Conservation (phyloP, 2,888 invertebrate species). For the Oligia fasciuncula region DNA sequence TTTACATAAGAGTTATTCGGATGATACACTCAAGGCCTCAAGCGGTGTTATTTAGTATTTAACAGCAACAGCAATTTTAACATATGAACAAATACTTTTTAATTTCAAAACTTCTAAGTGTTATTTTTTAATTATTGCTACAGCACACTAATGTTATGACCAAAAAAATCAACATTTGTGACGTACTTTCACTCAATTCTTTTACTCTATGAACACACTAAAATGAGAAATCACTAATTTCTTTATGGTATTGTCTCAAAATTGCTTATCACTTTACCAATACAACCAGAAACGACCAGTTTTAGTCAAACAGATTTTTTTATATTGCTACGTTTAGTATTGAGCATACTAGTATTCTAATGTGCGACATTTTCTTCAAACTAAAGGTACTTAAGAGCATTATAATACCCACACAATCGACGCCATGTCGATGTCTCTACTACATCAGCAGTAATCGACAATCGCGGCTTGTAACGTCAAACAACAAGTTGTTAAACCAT, state of each 20-base stretch:
- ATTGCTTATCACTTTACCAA: slow-evolving; percentile 64
- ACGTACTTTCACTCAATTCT: slow-evolving; percentile 47
- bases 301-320: slow-evolving; percentile 24
- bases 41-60: slow-evolving; percentile 66
- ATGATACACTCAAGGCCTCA: slow-evolving; percentile 84
- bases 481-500: not conserved
- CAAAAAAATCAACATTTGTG: slow-evolving; percentile 49
- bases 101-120: slow-evolving; percentile 14
- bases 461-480: not conserved
- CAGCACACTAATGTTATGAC: slow-evolving; percentile 50
- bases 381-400: not conserved
- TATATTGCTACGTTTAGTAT: slow-evolving; percentile 47
- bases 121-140: slow-evolving; percentile 47
- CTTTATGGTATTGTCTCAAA: slow-evolving; percentile 57
- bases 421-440: not conserved
- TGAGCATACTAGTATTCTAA: slow-evolving; percentile 44
- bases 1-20: slow-evolving; percentile 72
- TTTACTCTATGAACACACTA: slow-evolving; percentile 50
- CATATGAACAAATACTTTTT: slow-evolving; percentile 7
- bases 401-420: not conserved
- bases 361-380: slow-evolving; percentile 21
- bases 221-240: slow-evolving; percentile 28
- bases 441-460: not conserved
- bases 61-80: slow-evolving; percentile 58
- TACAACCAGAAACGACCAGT: slow-evolving; percentile 57